These are phyloP conservation scores for Allophyes oxyacanthae DNA, from an alignment of 2,888 invertebrate genomes.

Conservation along the genomic window DNA sequence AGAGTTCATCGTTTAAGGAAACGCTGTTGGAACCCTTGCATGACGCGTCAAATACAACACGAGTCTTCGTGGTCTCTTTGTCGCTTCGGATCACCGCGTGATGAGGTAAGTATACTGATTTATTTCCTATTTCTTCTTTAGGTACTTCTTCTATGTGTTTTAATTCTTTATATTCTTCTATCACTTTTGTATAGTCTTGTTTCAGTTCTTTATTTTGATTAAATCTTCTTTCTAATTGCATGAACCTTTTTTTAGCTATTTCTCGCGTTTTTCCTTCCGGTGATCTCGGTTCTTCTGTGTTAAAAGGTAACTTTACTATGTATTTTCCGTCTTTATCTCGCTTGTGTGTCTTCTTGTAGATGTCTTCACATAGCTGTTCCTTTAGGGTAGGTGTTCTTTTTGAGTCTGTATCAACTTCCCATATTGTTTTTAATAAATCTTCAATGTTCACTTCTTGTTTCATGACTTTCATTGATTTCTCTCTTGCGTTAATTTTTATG, in stretches of 20 bases:
- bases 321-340: constrained; percentile 45
- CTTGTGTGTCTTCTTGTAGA: constrained; percentile 39
- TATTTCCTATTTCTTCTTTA: constrained; percentile 2
- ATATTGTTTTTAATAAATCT: constrained; percentile 16
- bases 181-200: background rate
- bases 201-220: background rate
- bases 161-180: constrained; percentile 34
- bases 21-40: constrained; percentile 19
- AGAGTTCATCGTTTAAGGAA: constrained; percentile 51
- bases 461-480: background rate
- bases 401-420: constrained; percentile 14
- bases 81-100: constrained; percentile 8
- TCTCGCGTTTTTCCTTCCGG: no score
- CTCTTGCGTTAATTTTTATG: constrained; percentile 1
- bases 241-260: background rate
- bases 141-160: constrained; percentile 49
- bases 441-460: constrained; percentile 6
- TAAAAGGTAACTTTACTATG: constrained; percentile 7
- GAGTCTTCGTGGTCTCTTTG: constrained; percentile 10
- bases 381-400: constrained; percentile 5
- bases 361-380: constrained; percentile 43
- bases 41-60: constrained; percentile 12
- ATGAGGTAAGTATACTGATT: constrained; percentile 5
- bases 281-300: no score
- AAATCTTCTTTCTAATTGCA: constrained; percentile 3